These are phyloP conservation scores for Phyllostomus discolor DNA, from an alignment of 2,113 vertebrate species.

Conservation along the genomic window DNA sequence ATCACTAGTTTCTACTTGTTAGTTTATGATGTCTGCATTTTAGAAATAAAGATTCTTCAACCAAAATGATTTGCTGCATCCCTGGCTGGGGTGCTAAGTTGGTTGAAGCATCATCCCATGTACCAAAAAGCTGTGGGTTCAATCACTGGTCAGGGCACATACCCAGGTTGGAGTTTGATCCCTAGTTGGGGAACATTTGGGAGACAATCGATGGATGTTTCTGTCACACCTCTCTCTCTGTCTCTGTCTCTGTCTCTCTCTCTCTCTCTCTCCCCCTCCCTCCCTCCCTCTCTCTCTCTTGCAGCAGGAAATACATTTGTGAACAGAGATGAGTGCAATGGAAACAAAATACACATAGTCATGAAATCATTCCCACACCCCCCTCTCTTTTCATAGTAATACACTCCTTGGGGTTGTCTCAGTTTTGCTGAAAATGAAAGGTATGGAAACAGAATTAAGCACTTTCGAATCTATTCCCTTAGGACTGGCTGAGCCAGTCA, in stretches of 20 bases:
- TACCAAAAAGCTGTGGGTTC: too few relatives aligned
- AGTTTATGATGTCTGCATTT: constrained; percentile 12
- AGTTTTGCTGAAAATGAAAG: constrained; percentile 54
- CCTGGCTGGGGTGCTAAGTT: too few relatives aligned
- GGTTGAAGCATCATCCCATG: too few relatives aligned
- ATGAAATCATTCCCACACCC: neutral
- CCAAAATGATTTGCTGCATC: neutral
- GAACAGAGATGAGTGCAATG: neutral
- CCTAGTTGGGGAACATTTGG: too few relatives aligned
- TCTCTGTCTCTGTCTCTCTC: too few relatives aligned
- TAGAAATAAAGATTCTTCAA: neutral
- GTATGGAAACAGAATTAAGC: constrained; percentile 52
- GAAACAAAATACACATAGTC: neutral
- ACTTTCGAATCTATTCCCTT: constrained; percentile 1
- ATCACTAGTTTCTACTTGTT: constrained; percentile 54
- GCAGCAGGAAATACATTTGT: neutral
- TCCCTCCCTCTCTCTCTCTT: too few relatives aligned
- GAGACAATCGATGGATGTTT: too few relatives aligned
- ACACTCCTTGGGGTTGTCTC: neutral
- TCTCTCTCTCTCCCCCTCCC: too few relatives aligned
- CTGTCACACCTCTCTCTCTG: too few relatives aligned
- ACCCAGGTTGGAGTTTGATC: too few relatives aligned
- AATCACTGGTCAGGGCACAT: too few relatives aligned
- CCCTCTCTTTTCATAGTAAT: neutral
- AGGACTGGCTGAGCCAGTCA: neutral